These are phyloP conservation scores for Hemicrepidius hirtus DNA, from an alignment of 2,888 invertebrate genomes.

Conservation along the genomic window DNA sequence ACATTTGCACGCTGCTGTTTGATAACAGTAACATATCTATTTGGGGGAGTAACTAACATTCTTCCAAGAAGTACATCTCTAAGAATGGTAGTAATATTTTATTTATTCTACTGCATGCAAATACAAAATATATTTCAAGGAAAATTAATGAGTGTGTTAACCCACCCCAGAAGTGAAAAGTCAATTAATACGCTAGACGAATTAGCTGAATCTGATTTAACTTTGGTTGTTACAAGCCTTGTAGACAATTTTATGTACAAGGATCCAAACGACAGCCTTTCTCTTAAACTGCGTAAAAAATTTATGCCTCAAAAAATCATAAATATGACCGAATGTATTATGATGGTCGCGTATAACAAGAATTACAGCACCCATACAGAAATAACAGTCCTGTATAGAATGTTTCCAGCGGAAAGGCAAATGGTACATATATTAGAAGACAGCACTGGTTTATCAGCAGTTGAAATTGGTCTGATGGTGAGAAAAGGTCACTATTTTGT, in stretches of 20 bases:
- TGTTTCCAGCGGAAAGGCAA: neutral
- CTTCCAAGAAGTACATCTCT: neutral
- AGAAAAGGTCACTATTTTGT: slow-evolving; percentile 1
- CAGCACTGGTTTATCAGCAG: neutral
- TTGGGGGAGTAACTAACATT: neutral
- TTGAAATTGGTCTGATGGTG: neutral
- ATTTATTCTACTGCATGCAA: neutral
- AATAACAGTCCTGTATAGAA: neutral
- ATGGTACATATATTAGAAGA: neutral
- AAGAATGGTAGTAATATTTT: neutral
- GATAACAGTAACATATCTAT: neutral
- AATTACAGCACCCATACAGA: neutral
- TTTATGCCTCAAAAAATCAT: no score
- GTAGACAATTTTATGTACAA: neutral
- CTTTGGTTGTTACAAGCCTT: neutral
- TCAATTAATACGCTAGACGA: neutral
- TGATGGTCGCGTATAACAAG: neutral
- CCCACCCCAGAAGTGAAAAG: neutral
- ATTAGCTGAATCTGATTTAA: neutral
- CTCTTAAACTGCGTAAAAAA: neutral
- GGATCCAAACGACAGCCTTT: neutral
- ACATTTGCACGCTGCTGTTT: no score
- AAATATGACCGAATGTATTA: neutral
- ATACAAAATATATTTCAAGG: neutral
- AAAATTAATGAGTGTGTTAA: neutral